phyloP scores from a whole-genome alignment of 1,140 invertebrate genomes.

The Meloidogyne exigua region DNA sequence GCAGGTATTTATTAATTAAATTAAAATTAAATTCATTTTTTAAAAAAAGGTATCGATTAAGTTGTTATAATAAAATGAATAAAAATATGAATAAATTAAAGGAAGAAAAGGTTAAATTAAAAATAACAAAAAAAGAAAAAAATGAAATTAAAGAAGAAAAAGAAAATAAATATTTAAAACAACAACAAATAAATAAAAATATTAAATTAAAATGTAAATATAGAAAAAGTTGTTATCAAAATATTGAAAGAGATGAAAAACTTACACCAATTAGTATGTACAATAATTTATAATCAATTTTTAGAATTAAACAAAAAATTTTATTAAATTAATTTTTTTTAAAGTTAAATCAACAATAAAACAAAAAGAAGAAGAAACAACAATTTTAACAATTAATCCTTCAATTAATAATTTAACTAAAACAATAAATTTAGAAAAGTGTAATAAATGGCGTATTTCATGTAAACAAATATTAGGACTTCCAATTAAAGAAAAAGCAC shows the following conservation, averaged over 20 bases:
- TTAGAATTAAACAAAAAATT: too few relatives aligned
- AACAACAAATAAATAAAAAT: slow-evolving; percentile 4
- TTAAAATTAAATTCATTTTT: not conserved
- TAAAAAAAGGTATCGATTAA: not conserved
- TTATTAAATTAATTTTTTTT: not conserved
- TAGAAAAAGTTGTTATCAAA: slow-evolving; percentile 34
- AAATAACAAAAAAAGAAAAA: not conserved
- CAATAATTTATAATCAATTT: too few relatives aligned
- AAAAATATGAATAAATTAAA: not conserved
- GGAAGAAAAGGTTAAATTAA: not conserved
- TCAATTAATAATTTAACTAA: not conserved
- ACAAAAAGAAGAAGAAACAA: not conserved
- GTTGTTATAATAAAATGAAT: slow-evolving; percentile 5
- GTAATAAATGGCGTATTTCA: slow-evolving; percentile 23
- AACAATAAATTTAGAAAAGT: not conserved
- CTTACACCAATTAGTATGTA: too few relatives aligned
- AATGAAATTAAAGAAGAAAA: slow-evolving; percentile 3
- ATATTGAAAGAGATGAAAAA: slow-evolving; percentile 5
- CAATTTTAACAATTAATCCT: not conserved
- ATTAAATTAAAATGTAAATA: slow-evolving; percentile 31
- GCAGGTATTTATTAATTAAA: not conserved
- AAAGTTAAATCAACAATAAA: too few relatives aligned
- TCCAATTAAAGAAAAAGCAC: slow-evolving; percentile 4
- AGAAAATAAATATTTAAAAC: not conserved
- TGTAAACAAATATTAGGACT: slow-evolving; percentile 18